Conservation (phyloP, 37 sponge, comb jelly and placozoan genomes). For the Aphrocallistes beatrix region DNA sequence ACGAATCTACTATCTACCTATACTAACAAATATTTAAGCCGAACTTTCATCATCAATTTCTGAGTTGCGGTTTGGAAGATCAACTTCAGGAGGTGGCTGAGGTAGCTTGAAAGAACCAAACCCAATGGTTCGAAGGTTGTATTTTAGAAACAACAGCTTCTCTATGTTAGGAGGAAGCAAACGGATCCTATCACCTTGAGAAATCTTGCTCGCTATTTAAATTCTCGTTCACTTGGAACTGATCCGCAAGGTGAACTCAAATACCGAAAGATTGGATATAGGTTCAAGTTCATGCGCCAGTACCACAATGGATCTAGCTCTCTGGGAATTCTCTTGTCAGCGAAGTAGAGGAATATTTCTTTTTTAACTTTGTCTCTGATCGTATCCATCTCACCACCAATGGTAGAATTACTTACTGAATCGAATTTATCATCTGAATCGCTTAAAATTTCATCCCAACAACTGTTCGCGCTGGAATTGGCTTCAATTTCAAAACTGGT, state of each 20-base stretch:
- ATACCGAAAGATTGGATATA: background rate
- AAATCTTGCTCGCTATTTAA: background rate
- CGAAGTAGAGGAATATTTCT: background rate
- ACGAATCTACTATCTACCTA: too few species aligned
- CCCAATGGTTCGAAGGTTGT: background rate
- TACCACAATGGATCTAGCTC: conserved; percentile 11
- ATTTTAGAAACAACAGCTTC: background rate
- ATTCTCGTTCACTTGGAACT: conserved; percentile 13
- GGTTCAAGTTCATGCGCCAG: conserved; percentile 7
- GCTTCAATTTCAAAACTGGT: background rate
- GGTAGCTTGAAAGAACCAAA: conserved; percentile 3
- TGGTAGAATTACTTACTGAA: background rate
- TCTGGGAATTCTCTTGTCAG: background rate
- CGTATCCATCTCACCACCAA: background rate
- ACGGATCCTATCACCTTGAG: background rate
- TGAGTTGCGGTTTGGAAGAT: background rate
- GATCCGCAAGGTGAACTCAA: conserved; percentile 9
- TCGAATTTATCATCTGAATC: background rate
- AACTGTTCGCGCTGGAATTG: background rate
- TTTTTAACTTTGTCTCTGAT: background rate
- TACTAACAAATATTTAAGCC: too few species aligned
- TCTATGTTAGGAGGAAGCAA: background rate
- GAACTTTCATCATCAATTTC: background rate
- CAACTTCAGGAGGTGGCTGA: background rate
- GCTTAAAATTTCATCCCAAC: conserved; percentile 9